phyloP scores from a whole-genome alignment of 2,888 invertebrate species.

The Ryuthela nishihirai region DNA sequence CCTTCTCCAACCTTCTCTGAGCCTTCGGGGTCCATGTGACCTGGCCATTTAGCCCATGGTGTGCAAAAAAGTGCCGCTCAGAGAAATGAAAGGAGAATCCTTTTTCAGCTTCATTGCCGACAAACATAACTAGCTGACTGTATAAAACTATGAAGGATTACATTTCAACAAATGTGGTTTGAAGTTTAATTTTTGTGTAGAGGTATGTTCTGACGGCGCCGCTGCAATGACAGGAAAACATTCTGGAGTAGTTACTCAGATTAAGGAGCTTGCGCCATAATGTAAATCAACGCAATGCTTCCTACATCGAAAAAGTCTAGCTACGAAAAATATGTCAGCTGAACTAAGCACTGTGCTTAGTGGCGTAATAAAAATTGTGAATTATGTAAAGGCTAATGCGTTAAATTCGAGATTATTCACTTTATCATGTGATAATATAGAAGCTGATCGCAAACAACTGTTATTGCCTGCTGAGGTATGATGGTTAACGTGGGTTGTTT shows the following conservation, averaged over 20 bases:
- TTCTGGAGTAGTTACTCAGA: constrained; percentile 30
- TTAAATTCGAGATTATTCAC: constrained; percentile 35
- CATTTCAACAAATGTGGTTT: constrained; percentile 37
- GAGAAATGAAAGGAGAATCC: neutral
- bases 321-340: constrained; percentile 20
- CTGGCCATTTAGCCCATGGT: too few relatives aligned
- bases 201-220: constrained; percentile 43
- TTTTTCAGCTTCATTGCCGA: neutral
- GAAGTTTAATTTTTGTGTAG: constrained; percentile 41
- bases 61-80: too few relatives aligned
- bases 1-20: too few relatives aligned
- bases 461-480: constrained; percentile 30
- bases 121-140: constrained; percentile 41
- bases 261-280: too few relatives aligned
- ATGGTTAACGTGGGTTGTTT: constrained; percentile 35
- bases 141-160: constrained; percentile 42
- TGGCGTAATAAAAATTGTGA: constrained; percentile 18
- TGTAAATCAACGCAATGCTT: too few relatives aligned
- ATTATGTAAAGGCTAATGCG: constrained; percentile 14
- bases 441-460: constrained; percentile 12
- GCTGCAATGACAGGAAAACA: constrained; percentile 40
- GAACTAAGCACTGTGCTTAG: constrained; percentile 21
- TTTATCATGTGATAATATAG: constrained; percentile 26
- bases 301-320: constrained; percentile 17
- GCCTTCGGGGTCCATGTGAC: too few relatives aligned